A percentile compares a stretch with the other conserved stretches of the same genome.
Conservation (phyloP, 2,888 invertebrate genomes). For the Drosophila seclusa region DNA sequence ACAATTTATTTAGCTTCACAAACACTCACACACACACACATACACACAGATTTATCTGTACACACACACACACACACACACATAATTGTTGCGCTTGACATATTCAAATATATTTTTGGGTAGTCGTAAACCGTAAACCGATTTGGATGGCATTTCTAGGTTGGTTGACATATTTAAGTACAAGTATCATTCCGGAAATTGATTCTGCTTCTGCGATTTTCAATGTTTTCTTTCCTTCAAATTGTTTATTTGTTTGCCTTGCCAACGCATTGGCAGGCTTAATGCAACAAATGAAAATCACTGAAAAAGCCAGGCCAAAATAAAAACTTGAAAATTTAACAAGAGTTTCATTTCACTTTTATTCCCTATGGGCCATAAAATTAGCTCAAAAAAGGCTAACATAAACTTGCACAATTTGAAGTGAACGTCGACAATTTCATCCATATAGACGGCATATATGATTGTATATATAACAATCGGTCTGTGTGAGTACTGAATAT, state of each 20-base stretch:
- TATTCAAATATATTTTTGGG: slow-evolving; percentile 45
- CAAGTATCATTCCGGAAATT: slow-evolving; percentile 43
- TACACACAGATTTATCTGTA: slow-evolving; percentile 7
- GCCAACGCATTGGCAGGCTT: slow-evolving; percentile 45
- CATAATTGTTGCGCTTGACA: slow-evolving; percentile 67
- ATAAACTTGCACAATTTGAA: slow-evolving; percentile 6
- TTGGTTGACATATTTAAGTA: slow-evolving; percentile 31
- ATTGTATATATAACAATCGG: not conserved
- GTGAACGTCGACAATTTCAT: not conserved
- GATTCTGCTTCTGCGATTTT: slow-evolving; percentile 15
- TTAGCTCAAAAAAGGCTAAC: slow-evolving; percentile 1
- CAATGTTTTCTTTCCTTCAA: slow-evolving; percentile 43
- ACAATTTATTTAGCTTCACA: slow-evolving; percentile 37
- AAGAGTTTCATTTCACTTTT: slow-evolving; percentile 43
- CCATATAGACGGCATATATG: not conserved
- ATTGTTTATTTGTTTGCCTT: slow-evolving; percentile 59
- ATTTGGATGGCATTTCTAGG: slow-evolving; percentile 22
- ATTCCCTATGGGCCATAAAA: slow-evolving; percentile 5
- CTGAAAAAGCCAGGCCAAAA: not conserved
- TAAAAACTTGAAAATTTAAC: slow-evolving; percentile 14
- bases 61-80: slow-evolving; percentile 2
- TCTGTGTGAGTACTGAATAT: not conserved
- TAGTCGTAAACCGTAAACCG: slow-evolving; percentile 18
- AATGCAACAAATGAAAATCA: slow-evolving; percentile 52
- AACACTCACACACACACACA: slow-evolving; percentile 7